Evolutionary conservation across 35 echinoderm and acorn worm species (phyloP).

Genomic region (Ophioderma brevispina): DNA sequence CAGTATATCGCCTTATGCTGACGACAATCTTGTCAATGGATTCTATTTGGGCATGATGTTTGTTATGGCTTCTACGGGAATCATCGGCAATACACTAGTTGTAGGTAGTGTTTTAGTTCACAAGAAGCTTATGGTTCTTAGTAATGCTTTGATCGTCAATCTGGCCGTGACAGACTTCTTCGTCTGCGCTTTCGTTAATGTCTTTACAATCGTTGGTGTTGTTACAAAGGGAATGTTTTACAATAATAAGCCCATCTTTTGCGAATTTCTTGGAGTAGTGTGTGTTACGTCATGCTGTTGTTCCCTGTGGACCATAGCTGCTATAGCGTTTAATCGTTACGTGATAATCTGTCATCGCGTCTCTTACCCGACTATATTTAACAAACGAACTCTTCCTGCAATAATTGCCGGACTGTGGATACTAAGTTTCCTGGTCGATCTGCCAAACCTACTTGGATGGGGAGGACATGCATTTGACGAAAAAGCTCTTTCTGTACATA

Average conservation of each 20-base stretch:
- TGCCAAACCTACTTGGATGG: constrained; percentile 81
- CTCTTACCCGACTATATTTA: constrained; percentile 71
- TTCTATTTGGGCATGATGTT: constrained; percentile 35
- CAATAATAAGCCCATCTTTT: constrained; percentile 47
- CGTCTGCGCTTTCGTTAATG: constrained; percentile 68
- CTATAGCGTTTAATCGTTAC: constrained; percentile 78
- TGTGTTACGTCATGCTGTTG: constrained; percentile 83
- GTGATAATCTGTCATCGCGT: constrained; percentile 69
- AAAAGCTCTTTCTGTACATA: constrained; percentile 68
- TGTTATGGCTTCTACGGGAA: constrained; percentile 48
- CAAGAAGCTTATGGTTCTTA: constrained; percentile 46
- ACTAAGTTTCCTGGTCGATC: constrained; percentile 73
- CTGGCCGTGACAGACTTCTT: constrained; percentile 76
- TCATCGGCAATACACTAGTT: constrained; percentile 75
- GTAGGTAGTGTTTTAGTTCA: constrained; percentile 70
- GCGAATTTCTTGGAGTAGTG: constrained; percentile 77
- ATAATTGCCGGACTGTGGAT: constrained; percentile 66
- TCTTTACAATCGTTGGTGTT: constrained; percentile 65
- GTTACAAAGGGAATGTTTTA: constrained; percentile 64
- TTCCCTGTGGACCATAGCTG: constrained; percentile 80
- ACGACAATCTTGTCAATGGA: not conserved
- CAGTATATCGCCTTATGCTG: not conserved
- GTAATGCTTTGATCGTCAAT: constrained; percentile 84
- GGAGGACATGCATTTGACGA: constrained; percentile 72
- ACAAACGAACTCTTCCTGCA: constrained; percentile 41